Evolutionary conservation across 2,888 invertebrate species (phyloP), one percentile per base, ranked within the genome.

Genomic region (Drosophila barbarae): DNA sequence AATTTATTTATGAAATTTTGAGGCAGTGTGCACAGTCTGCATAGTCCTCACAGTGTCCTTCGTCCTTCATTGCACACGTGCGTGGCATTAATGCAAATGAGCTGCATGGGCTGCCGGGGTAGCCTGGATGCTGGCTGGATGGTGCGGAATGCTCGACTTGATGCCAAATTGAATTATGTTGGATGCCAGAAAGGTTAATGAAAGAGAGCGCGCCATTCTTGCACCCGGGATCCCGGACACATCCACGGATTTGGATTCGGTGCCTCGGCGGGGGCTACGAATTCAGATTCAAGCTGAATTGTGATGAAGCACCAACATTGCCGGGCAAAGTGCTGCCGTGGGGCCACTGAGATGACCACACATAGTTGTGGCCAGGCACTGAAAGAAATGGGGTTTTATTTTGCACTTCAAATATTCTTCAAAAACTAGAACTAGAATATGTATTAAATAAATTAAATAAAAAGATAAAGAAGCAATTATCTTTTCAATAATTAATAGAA

Each of bases 141-240:
- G 61, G 21, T 57, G 41, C 67, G 70, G 47, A 68, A 60, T 63
- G 67, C 67, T 60, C 61, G 69, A 67, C 67, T 70, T 68, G 63
- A 73, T 71, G 82, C 58, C 76, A 74, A 79, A 82, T 79, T 83
- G 77, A 83, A 79, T 84, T 83, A 84, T 84, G 68, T 64, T 82
- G 80, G 61, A 79, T 79, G 74, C 72, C 81, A 77, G 72, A 83
- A 82, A 69, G 83, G 80, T 84, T 84, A 79, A 79, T 84, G 85
- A 74, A 79, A 77, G 69, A 59, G 42, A 51, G 58, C 47, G 55
- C 56, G 56, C 59, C 56, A 36, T 59, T 59, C 58, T 39, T 23
- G 44, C 56, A 8, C 28, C 58, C 41, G 34, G 42, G 23, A 12
- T 26, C 6, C n/a, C 18, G 42, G 59, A 35, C 38, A 38, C 18